Conservation (phyloP, 2,113 vertebrate species). For the Phaethornis superciliosus region DNA sequence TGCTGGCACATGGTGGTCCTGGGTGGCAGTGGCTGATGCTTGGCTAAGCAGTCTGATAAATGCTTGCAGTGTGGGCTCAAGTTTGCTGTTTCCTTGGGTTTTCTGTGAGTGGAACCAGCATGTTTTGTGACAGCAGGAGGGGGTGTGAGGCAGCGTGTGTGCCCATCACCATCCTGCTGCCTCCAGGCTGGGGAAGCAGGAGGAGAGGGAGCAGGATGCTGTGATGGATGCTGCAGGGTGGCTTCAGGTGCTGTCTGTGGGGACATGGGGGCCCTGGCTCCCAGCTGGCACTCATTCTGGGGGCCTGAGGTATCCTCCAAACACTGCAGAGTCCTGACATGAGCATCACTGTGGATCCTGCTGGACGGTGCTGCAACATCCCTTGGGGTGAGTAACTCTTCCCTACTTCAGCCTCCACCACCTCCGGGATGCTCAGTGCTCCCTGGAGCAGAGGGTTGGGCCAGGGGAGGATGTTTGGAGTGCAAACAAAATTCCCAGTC, state of each 20-base stretch:
- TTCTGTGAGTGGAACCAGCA: neutral
- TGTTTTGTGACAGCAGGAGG: neutral
- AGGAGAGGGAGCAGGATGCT: neutral
- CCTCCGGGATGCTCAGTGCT: neutral
- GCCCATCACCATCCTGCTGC: neutral
- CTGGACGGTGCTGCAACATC: fast-evolving
- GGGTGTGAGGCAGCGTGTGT: fast-evolving
- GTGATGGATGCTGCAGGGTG: fast-evolving
- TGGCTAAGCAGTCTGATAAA: neutral
- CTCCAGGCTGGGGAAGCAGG: neutral
- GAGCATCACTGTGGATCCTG: neutral
- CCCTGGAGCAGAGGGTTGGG: neutral
- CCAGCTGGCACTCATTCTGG: neutral
- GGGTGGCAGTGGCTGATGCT: fast-evolving
- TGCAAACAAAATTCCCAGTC: fast-evolving
- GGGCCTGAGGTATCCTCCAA: neutral
- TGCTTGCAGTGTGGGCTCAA: neutral
- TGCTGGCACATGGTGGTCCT: neutral
- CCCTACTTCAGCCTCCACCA: neutral
- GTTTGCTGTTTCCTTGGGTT: fast-evolving
- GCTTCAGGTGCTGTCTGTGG: fast-evolving
- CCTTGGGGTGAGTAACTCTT: fast-evolving
- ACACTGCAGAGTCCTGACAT: fast-evolving
- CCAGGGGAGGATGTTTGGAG: neutral
- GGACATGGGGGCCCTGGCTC: neutral